Evolutionary conservation across 2,797 vertebrate genomes (phyloP).

Genomic region (Oophaga sylvatica): DNA sequence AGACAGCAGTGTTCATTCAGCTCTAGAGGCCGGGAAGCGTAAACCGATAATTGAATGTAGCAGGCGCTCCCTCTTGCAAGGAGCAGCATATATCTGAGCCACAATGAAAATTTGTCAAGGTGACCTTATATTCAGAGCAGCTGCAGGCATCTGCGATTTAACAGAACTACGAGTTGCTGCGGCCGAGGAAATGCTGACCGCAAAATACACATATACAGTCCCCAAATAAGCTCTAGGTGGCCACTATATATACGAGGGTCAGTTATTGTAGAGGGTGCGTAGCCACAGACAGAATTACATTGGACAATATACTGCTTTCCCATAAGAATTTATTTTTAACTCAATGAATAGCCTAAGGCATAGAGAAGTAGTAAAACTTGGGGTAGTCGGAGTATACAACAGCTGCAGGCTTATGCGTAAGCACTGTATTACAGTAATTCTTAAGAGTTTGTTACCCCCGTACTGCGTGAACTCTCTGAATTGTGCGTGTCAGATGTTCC

Average conservation of each 20-base stretch:
- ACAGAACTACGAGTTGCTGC: slow-evolving; percentile 40
- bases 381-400: too few species aligned
- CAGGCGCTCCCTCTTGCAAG: background rate
- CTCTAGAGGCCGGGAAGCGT: slow-evolving; percentile 5
- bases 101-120: slow-evolving; percentile 55
- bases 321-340: too few species aligned
- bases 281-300: too few species aligned
- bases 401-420: too few species aligned
- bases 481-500: too few species aligned
- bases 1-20: slow-evolving; percentile 25
- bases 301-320: too few species aligned
- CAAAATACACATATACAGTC: background rate
- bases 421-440: too few species aligned
- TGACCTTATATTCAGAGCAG: slow-evolving; percentile 43
- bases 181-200: slow-evolving; percentile 19
- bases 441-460: too few species aligned
- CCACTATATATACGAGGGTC: background rate
- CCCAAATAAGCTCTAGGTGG: slow-evolving; percentile 12
- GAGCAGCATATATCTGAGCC: slow-evolving; percentile 13
- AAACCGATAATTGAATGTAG: slow-evolving; percentile 45
- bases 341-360: background rate
- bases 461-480: too few species aligned
- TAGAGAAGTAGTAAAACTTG: background rate
- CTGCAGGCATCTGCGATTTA: slow-evolving; percentile 49
- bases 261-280: background rate